Conservation (phyloP, 2,888 invertebrate species). For the Drosophila picticornis region DNA sequence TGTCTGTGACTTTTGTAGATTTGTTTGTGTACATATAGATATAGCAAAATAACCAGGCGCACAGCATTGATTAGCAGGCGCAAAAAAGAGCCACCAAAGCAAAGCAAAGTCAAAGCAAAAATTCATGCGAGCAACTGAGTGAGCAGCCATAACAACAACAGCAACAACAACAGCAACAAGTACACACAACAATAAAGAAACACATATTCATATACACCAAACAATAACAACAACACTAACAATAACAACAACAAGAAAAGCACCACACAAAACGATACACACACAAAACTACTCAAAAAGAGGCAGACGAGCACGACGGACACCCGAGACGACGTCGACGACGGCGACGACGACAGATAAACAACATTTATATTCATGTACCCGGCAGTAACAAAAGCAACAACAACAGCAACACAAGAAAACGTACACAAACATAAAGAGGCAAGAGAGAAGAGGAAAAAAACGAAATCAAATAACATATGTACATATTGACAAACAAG, state of each 20-base stretch:
- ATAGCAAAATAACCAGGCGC: constrained; percentile 80
- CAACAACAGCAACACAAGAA: constrained; percentile 43
- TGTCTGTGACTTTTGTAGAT: constrained; percentile 81
- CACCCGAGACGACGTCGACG: constrained; percentile 54
- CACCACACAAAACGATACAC: constrained; percentile 54
- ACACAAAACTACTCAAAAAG: constrained; percentile 69
- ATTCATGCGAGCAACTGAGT: constrained; percentile 64
- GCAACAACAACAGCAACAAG: constrained; percentile 66
- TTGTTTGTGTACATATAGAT: constrained; percentile 82
- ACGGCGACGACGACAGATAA: constrained; percentile 61
- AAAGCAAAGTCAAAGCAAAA: constrained; percentile 70
- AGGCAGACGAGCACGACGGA: constrained; percentile 52
- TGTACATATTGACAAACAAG: constrained; percentile 76
- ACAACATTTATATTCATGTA: constrained; percentile 82
- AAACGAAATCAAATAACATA: constrained; percentile 76
- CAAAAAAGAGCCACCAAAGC: constrained; percentile 42
- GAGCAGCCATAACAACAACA: constrained; percentile 52
- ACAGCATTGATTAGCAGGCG: constrained; percentile 78
- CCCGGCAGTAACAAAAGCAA: constrained; percentile 61
- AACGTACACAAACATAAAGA: constrained; percentile 44
- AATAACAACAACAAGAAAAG: constrained; percentile 43
- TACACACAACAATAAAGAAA: constrained; percentile 80
- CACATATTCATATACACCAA: constrained; percentile 64
- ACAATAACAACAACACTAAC: constrained; percentile 43
- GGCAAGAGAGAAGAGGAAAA: constrained; percentile 63